These are phyloP conservation scores for Troglohyphantes excavatus DNA, from an alignment of 2,888 invertebrate genomes.

Conservation along the genomic window DNA sequence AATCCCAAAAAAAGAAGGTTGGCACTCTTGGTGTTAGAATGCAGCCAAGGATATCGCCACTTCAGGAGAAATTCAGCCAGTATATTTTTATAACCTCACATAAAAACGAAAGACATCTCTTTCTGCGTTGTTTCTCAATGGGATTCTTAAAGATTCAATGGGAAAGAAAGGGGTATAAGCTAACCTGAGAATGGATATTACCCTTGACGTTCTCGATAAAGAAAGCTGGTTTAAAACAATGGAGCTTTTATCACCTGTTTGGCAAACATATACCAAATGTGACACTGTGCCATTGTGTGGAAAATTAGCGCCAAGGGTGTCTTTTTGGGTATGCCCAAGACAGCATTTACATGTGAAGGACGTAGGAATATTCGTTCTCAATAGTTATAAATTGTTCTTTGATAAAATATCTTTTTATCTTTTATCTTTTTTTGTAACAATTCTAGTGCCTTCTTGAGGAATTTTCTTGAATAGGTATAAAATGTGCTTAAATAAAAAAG, in stretches of 20 bases:
- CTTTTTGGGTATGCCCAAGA: not conserved
- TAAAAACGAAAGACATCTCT: conserved; percentile 29
- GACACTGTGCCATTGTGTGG: not conserved
- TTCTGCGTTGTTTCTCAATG: conserved; percentile 16
- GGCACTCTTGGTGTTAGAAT: not conserved
- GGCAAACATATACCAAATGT: not conserved
- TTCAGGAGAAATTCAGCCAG: conserved; percentile 37
- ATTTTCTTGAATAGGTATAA: too few relatives aligned
- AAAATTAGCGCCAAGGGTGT: not conserved
- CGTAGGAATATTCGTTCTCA: not conserved
- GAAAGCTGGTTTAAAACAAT: conserved; percentile 2
- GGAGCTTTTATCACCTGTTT: conserved; percentile 19
- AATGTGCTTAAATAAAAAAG: too few relatives aligned
- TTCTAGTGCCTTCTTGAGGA: too few relatives aligned
- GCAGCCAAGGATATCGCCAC: conserved; percentile 42
- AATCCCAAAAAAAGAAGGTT: conserved; percentile 17
- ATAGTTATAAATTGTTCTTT: conserved; percentile 5
- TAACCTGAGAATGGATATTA: conserved; percentile 24
- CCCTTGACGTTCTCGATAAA: conserved; percentile 14
- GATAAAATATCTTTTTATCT: not conserved
- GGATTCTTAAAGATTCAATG: conserved; percentile 17
- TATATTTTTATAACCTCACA: conserved; percentile 20
- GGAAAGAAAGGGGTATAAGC: conserved; percentile 32
- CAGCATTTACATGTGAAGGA: not conserved
- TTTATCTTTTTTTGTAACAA: too few relatives aligned